Base-by-base conservation (phyloP, 2,888 invertebrate genomes). In the Habroteleia sp. region DNA sequence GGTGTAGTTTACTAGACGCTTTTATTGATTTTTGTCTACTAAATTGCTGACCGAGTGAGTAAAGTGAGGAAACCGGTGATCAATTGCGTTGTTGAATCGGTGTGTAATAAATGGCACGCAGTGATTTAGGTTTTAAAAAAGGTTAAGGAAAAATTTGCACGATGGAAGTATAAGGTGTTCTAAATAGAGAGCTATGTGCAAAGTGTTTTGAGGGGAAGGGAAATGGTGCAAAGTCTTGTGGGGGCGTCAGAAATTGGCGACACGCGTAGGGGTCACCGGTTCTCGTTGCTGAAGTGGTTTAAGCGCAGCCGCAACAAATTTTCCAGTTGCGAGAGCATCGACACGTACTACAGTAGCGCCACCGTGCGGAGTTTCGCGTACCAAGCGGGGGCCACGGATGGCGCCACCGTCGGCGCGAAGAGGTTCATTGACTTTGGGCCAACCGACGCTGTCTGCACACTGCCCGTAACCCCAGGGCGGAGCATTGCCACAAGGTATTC, bases 361-460 rank as follows among this genome's bases (percentile, higher is more conserved):
- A 94, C 94, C 5, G 93, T 92, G 10, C 92, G 91, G 31, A 94
- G 94, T 83, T 94, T 95, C 84, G 92, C 93, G 10, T 94, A 92
- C 85, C 90, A 77, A 86, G 90, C 52, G 91, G 94, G 72, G 88
- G 50, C 35, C 10, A 41, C 63, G 1, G 31, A 29, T 16, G 46
- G 42, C 35, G 44, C 35, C 16, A 25, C 56, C 10, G 80, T 84
- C 2, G 87, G 87, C 7, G 86, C 86, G 0, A 81, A 82, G 1
- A 83, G 84, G 54, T 77, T 85, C 60, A 62, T 74, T 7, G 78
- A 76, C 56, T 76, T 48, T 14, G 44, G 14, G 1, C 46, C 23
- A 13, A 23, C 60, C 10, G 52, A 78, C 37, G 71, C 75, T 37
- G 79, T 83, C 0, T 78, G 74, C 58, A 86, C 87, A 16, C 20